phyloP scores from a whole-genome alignment of 2,113 vertebrate species.

The Aix galericulata region DNA sequence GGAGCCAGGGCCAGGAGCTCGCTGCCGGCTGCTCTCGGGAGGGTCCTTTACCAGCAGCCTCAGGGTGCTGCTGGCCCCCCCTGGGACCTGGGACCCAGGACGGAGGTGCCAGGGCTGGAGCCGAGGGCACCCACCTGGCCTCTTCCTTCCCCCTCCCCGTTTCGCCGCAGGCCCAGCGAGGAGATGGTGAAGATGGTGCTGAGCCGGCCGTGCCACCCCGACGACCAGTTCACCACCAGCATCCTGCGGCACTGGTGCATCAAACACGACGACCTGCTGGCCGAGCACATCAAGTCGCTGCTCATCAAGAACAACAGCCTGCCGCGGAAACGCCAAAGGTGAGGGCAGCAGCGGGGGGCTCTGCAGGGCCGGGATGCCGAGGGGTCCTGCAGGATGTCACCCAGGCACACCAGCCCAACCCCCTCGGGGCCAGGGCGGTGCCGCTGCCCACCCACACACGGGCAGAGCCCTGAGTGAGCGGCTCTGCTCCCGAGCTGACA shows the following conservation, averaged over 20 bases:
- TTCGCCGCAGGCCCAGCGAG: conserved; percentile 84
- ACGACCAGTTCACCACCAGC: conserved; percentile 97
- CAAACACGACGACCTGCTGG: conserved; percentile 90
- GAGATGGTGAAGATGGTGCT: conserved; percentile 99
- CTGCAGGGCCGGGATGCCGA: not conserved
- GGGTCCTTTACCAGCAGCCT: not conserved
- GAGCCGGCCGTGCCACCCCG: conserved; percentile 90
- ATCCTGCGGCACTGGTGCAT: conserved; percentile 94
- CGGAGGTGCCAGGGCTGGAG: not conserved
- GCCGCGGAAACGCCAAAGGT: conserved; percentile 93
- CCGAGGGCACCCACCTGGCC: no score
- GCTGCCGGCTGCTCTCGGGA: not conserved
- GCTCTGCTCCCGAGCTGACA: not conserved
- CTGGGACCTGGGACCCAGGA: not conserved
- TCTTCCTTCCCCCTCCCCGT: fast-evolving
- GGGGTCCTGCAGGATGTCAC: no score
- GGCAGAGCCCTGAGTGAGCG: not conserved
- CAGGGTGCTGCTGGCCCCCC: not conserved
- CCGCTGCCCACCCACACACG: not conserved
- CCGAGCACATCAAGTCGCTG: conserved; percentile 93
- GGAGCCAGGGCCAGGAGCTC: not conserved
- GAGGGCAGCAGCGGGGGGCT: not conserved
- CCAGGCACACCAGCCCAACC: fast-evolving
- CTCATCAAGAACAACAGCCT: conserved; percentile 99
- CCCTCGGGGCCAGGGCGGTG: not conserved